Conservation (phyloP, 2,888 invertebrate genomes). For the Serripes groenlandicus region DNA sequence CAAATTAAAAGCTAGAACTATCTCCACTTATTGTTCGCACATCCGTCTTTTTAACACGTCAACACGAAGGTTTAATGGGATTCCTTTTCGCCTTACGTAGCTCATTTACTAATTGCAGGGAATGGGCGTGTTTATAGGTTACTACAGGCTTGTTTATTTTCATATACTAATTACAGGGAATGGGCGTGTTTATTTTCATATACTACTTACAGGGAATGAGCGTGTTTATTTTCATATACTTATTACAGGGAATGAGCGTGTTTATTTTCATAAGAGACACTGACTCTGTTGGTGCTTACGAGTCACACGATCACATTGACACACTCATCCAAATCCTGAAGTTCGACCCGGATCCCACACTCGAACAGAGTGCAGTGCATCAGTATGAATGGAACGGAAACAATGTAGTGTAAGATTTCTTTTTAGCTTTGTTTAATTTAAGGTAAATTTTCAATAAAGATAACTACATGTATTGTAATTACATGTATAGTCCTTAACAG, state of each 20-base stretch:
- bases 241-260: constrained; percentile 47
- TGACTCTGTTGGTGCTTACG: neutral
- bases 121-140: constrained; percentile 45
- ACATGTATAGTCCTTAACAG: neutral
- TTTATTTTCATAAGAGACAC: constrained; percentile 50
- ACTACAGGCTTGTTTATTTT: too few relatives aligned
- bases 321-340: constrained; percentile 39
- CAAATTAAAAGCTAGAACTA: too few relatives aligned
- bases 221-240: too few relatives aligned
- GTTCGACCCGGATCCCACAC: constrained; percentile 14
- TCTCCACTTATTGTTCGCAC: too few relatives aligned
- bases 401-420: constrained; percentile 14
- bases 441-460: neutral
- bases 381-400: constrained; percentile 48
- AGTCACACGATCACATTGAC: constrained; percentile 57
- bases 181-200: constrained; percentile 40
- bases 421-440: neutral
- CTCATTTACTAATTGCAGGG: constrained; percentile 38
- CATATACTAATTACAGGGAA: constrained; percentile 38
- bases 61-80: too few relatives aligned
- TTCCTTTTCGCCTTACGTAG: too few relatives aligned
- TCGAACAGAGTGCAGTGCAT: constrained; percentile 37
- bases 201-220: too few relatives aligned
- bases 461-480: neutral
- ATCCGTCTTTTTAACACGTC: too few relatives aligned